Conservation (phyloP, 1,140 invertebrate species). For the Drosophila melanica region DNA sequence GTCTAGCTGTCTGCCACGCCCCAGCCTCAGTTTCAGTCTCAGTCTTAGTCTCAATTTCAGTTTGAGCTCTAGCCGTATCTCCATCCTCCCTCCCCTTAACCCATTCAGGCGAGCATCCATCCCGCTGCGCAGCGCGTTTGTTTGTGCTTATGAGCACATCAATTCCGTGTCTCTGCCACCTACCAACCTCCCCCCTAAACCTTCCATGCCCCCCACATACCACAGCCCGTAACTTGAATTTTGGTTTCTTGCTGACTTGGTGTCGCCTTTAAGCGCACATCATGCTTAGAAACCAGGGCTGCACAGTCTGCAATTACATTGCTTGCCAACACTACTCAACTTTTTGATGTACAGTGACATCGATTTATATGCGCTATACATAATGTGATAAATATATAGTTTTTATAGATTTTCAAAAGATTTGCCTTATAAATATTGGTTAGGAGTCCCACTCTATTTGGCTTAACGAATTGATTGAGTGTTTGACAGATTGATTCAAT, state of each 20-base stretch:
- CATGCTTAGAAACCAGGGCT: slow-evolving; percentile 21
- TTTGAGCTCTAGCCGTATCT: no score
- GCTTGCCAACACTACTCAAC: no score
- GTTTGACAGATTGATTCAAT: no score
- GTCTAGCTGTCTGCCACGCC: slow-evolving; percentile 34
- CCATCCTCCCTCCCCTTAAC: slow-evolving; percentile 7
- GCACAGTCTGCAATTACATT: not conserved
- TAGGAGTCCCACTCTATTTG: no score
- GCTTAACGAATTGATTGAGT: no score
- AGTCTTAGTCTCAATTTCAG: no score
- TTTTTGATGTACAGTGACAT: no score
- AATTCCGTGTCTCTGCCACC: slow-evolving; percentile 20
- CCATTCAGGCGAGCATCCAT: slow-evolving; percentile 12
- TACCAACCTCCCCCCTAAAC: not conserved
- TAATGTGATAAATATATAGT: no score
- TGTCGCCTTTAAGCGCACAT: slow-evolving; percentile 32
- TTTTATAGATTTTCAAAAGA: no score
- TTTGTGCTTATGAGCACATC: slow-evolving; percentile 40
- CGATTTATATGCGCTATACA: no score
- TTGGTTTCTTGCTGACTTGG: slow-evolving; percentile 27
- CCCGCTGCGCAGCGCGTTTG: slow-evolving; percentile 24
- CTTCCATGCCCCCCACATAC: not conserved
- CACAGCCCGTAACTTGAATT: not conserved
- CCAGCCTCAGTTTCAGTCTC: not conserved
- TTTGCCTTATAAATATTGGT: no score